Base-by-base conservation (phyloP, 2,797 vertebrate genomes). In the Neosilurus hyrtlii region DNA sequence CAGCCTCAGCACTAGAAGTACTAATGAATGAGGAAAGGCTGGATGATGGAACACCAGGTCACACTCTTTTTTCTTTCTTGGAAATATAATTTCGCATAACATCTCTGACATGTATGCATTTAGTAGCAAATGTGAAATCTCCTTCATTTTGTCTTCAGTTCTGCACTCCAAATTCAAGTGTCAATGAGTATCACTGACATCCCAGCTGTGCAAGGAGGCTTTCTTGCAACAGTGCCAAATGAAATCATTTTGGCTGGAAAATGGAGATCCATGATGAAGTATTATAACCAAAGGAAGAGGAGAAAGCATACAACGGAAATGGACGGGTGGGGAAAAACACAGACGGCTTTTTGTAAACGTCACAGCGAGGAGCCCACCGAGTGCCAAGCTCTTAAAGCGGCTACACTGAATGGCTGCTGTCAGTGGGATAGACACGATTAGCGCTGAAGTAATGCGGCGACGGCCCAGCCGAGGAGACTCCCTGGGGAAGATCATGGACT, bases 371-470 rank as follows among this genome's bases (percentile, higher is more conserved):
- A 92, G 91, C 91, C 92, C 90, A 89, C 90, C 86, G 90, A 92
- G 90, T 90, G 89, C 89, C 89, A 84, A 85, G 82, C 87, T 94
- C 92, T 93, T 94, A 92, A 94, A 94, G 91, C 90, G 89, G 80
- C 92, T 89, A 90, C 24, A 70, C 86, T 86, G 86, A 87, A 85
- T 83, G 81, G 84, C 76, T 81, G 84, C 56, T 84, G 84, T 83
- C 86, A 79, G 24, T 43, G 22, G 77, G 83, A 62, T 63, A 84
- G 81, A 86, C 59, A 57, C 84, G 86, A 86, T 87, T 82, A 87
- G 76, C 79, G 35, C 67, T 79, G 84, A 84, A 68, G 54, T 83
- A 84, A 83, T 77, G 78, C 68, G 74, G 57, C 68, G 82, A 61
- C 6, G 67, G 76, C 20, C 61, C 51, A 85, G 67, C 22, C 72